Evolutionary conservation across 2,113 vertebrate species (phyloP).

Genomic region (Leucosticte australis): DNA sequence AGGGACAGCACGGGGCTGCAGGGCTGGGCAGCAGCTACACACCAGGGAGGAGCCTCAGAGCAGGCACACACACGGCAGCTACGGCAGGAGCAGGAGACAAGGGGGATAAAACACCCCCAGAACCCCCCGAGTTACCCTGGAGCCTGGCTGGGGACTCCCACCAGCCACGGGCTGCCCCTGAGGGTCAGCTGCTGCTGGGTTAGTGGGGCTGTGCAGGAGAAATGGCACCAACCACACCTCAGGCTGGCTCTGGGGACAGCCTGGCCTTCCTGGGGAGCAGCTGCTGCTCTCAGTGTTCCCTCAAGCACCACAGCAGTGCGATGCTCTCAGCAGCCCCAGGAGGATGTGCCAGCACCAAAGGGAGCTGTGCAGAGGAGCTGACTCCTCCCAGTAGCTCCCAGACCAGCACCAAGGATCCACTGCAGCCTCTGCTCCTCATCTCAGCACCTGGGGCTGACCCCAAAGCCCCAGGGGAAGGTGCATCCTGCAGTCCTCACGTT

Average conservation of each 20-base stretch:
- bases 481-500: neutral
- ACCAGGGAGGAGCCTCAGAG: neutral
- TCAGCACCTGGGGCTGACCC: neutral
- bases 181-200: neutral
- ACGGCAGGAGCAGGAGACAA: neutral
- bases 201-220: neutral
- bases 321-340: accelerated
- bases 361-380: neutral
- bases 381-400: neutral
- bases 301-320: accelerated
- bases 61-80: neutral
- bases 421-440: accelerated
- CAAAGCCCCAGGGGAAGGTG: neutral
- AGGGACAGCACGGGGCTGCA: neutral
- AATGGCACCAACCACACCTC: accelerated
- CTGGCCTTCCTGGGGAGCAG: accelerated
- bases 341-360: neutral
- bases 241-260: neutral
- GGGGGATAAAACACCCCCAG: neutral
- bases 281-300: neutral
- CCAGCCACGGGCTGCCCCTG: neutral
- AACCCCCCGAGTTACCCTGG: accelerated
- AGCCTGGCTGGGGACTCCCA: neutral
- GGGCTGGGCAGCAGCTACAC: neutral
- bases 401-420: neutral